Evolutionary conservation across 1,140 invertebrate species (phyloP), one percentile per base, ranked within the genome.

Genomic region (Aphis craccivora): DNA sequence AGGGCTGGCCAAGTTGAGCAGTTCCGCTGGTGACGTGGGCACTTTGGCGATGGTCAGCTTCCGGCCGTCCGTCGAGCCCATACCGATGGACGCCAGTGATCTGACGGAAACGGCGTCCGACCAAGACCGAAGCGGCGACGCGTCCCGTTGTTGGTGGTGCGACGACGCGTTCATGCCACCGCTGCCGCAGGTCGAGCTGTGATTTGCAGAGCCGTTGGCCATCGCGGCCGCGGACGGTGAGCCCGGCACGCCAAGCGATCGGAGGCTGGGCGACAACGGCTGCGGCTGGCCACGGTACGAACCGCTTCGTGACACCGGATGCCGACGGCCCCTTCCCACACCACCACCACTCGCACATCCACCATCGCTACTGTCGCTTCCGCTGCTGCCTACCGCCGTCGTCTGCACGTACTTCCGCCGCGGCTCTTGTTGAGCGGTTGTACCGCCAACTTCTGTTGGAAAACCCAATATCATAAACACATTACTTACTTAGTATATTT

Each of bases 11-110:
- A 98, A 96, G 91, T 97, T 97, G 95, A 98, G 97, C 91, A 98
- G 96, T 95, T 98, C 97, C 93, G 97, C 97, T 35, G 97, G 97
- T 94, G 97, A 97, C 43, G 97, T 97, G 83, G 97, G 97, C 90
- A 98, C 97, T 94, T 97, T 96, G 94, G 97, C 95, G 94, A 98
- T 97, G 94, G 97, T 97, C 96, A 98, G 96, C 95, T 97, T 97
- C 94, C 97, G 96, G n/a, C 97, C 97, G 95, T 98, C 97, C 43
- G 97, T 98, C 90, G 97, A 98, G 7, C 97, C 97, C 96, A 98
- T 97, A 48, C 97, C 97, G 94, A 98, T 97, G 48, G 97, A 98
- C 88, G 97, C 97, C 94, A 98, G 96, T 11, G 94, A 94, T 23
- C 94, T 91, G 48, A 94, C 94, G 23, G 94, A 94, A 43, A 94